Base-by-base conservation (phyloP, 2,797 vertebrate genomes). In the Gadopsis bispinosus region DNA sequence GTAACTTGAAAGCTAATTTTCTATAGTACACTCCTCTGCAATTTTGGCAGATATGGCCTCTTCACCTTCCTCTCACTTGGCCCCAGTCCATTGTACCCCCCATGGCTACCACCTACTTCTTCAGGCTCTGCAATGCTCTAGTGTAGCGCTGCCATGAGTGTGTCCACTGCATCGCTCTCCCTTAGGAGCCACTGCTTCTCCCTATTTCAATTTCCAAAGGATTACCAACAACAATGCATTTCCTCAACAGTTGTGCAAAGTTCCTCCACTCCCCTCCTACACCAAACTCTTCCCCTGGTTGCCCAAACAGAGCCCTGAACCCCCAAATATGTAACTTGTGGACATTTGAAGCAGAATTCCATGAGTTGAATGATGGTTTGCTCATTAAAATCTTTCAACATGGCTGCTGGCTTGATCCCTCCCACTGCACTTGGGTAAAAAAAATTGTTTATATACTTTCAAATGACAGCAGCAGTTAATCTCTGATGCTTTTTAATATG, bases 211-310 rank as follows among this genome's bases (percentile, higher is more conserved):
- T 94, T 95, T 93, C 80, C 84, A 80, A 85, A 82, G 85, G 87
- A 93, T 94, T 93, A 94, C 78, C 82, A 83, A 82, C 87, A 89
- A 92, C 89, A 93, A 91, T 92, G 77, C 82, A 83, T 89, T 89
- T 89, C 80, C 69, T 85, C 80, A 90, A 86, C 87, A 90, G 87
- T 90, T 90, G 85, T 90, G 75, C 77, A 90, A 89, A 91, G 88
- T 92, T 91, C 87, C 85, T 83, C 71, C 77, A 29, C 82, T 85
- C 70, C 73, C 64, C 72, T 69, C 56, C 60, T 51, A 48, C 54
- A 74, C 61, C 55, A 67, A 33, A 77, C 33, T 70, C 79, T 63
- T 73, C 77, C 81, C 78, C 51, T 35, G 20, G 68, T 65, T 45
- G 54, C 31, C 67, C 86, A 86, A 90, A 92, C 86, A 88, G 90